phyloP scores from a whole-genome alignment of 2,797 vertebrate species.

The Pangasius djambal region DNA sequence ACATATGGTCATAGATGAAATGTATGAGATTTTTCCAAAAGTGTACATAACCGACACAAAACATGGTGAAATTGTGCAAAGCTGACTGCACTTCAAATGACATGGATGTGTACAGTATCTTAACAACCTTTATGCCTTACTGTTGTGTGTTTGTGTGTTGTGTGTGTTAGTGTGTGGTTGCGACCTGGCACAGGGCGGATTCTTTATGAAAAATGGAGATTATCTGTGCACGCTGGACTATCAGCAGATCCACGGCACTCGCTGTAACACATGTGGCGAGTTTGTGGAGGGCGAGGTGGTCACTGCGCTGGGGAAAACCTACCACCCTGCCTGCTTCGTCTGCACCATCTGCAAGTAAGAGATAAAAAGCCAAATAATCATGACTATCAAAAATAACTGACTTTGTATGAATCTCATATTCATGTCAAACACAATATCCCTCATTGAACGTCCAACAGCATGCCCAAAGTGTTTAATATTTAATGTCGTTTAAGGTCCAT shows the following conservation, averaged over 20 bases:
- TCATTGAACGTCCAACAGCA: background rate
- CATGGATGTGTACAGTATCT: background rate
- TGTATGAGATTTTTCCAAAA: background rate
- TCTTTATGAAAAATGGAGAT: slow-evolving; percentile 91
- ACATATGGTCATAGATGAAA: background rate
- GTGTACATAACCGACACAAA: background rate
- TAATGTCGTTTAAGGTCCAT: background rate
- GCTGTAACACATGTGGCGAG: slow-evolving; percentile 91
- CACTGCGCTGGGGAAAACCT: slow-evolving; percentile 92
- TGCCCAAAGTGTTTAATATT: background rate
- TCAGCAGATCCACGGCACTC: slow-evolving; percentile 92
- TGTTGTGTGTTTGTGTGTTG: slow-evolving; percentile 46
- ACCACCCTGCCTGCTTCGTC: slow-evolving; percentile 94
- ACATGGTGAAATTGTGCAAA: background rate
- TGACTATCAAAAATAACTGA: background rate
- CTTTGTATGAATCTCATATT: background rate
- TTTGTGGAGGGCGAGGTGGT: slow-evolving; percentile 96
- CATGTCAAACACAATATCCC: background rate
- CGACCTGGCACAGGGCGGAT: slow-evolving; percentile 92
- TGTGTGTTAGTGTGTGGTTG: slow-evolving; percentile 91
- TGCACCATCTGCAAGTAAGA: slow-evolving; percentile 95
- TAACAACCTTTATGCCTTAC: background rate
- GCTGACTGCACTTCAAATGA: background rate
- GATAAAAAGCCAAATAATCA: background rate
- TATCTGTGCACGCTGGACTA: slow-evolving; percentile 95